Conservation (phyloP, 2,113 vertebrate genomes). For the Dromas ardeola region DNA sequence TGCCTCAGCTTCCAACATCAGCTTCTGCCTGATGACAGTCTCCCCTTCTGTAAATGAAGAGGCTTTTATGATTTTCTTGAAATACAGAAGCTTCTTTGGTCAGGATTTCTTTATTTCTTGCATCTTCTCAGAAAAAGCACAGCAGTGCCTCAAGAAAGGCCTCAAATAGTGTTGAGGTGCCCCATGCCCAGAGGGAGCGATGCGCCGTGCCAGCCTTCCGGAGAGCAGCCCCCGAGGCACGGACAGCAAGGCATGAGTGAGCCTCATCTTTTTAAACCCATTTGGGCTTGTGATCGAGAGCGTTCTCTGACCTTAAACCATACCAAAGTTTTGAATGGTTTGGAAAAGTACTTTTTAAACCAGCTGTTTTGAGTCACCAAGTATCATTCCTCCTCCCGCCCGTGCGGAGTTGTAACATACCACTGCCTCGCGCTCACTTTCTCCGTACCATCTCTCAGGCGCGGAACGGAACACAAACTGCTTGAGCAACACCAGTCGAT, state of each 20-base stretch:
- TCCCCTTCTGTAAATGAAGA: not conserved
- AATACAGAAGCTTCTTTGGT: not conserved
- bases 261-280: not conserved
- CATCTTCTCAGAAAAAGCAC: not conserved
- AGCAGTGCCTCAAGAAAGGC: not conserved
- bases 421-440: not conserved
- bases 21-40: not conserved
- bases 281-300: not conserved
- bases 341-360: not conserved
- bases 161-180: accelerated
- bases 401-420: not conserved
- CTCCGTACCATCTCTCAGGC: not conserved
- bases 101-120: not conserved
- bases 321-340: not conserved
- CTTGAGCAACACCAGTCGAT: not conserved
- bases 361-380: not conserved
- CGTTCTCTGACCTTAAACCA: not conserved
- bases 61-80: not conserved
- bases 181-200: no score
- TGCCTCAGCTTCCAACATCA: not conserved
- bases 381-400: not conserved
- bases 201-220: accelerated
- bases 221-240: not conserved
- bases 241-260: no score
- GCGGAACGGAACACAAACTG: not conserved